A percentile compares a stretch with the other conserved stretches of the same genome.
Evolutionary conservation across 2,113 vertebrate species (phyloP).

Genomic region (Zosterops hypoxanthus): DNA sequence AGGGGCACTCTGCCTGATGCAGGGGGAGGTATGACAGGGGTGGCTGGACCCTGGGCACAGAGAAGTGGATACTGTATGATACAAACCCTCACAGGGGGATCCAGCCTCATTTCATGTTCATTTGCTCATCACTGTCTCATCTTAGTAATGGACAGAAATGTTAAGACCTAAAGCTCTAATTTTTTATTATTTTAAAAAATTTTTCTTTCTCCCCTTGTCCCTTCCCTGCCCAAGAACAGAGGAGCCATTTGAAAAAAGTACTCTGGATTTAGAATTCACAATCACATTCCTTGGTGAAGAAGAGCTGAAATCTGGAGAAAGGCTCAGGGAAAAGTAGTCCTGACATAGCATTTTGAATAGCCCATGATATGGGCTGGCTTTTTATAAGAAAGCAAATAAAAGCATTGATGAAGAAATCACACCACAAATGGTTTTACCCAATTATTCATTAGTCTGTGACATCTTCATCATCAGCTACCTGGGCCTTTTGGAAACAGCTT

Average conservation of each 20-base stretch:
- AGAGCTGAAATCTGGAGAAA: neutral
- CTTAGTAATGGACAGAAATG: neutral
- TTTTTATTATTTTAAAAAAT: too few relatives aligned
- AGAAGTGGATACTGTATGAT: neutral
- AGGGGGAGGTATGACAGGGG: neutral
- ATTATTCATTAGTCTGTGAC: neutral
- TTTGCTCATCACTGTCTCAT: neutral
- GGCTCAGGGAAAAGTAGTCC: neutral
- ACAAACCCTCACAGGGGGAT: neutral
- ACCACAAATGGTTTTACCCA: neutral
- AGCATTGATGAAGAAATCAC: neutral
- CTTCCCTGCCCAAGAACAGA: neutral
- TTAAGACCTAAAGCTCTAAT: neutral
- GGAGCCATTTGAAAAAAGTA: neutral
- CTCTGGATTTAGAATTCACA: neutral
- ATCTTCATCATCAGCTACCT: neutral
- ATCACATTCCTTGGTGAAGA: neutral
- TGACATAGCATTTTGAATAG: neutral
- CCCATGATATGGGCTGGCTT: neutral
- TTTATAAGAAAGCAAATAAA: neutral
- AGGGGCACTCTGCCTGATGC: neutral
- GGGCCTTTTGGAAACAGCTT: neutral
- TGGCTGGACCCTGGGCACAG: too few relatives aligned
- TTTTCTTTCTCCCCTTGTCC: neutral
- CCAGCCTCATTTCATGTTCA: neutral